Evolutionary conservation across 2,797 vertebrate species (phyloP).

Genomic region (Halcyon badia): DNA sequence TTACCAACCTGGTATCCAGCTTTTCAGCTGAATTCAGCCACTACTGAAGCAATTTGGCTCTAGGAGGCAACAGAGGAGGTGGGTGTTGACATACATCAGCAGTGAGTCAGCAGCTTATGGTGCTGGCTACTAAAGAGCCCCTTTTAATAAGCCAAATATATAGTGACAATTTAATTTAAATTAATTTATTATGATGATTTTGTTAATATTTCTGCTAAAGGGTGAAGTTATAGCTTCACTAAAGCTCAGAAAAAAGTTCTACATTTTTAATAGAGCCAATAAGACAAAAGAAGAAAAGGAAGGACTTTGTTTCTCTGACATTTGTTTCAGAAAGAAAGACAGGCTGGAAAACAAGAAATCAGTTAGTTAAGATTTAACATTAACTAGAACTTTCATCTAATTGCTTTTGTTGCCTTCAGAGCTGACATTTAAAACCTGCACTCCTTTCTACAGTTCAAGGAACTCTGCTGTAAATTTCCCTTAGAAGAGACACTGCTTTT

Average conservation of each 20-base stretch:
- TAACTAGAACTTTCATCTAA: slow-evolving; percentile 28
- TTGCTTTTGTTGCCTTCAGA: slow-evolving; percentile 27
- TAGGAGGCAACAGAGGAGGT: neutral
- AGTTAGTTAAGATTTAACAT: slow-evolving; percentile 16
- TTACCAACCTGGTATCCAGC: neutral
- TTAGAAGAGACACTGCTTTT: neutral
- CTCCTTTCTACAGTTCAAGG: neutral
- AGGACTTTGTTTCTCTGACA: neutral
- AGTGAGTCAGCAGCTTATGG: neutral
- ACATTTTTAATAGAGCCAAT: neutral
- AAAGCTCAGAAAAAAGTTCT: neutral
- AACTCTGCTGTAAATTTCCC: neutral
- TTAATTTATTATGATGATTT: neutral
- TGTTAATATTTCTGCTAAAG: neutral
- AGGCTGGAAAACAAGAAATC: slow-evolving; percentile 14
- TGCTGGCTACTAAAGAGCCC: neutral
- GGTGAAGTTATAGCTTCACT: neutral
- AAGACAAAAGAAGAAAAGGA: neutral
- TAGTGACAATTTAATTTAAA: neutral
- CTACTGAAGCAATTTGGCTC: neutral
- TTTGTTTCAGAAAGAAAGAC: neutral
- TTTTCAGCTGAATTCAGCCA: neutral
- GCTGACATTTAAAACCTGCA: neutral
- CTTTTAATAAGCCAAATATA: neutral
- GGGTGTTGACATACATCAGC: neutral